These are phyloP conservation scores for Passer domesticus DNA, from an alignment of 2,113 vertebrate genomes.

Conservation along the genomic window DNA sequence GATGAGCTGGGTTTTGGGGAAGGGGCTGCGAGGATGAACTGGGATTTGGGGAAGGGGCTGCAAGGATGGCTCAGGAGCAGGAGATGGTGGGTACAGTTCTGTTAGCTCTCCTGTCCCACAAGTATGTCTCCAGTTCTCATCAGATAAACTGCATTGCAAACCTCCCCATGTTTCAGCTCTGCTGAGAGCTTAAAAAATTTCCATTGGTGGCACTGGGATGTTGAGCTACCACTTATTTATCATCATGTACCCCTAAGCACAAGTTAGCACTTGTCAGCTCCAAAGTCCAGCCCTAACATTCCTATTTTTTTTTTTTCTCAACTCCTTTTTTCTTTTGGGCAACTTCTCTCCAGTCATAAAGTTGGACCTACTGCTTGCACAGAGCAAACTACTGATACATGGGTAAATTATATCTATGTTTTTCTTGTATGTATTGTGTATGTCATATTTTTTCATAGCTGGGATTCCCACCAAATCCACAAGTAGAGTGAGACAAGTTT, in stretches of 20 bases:
- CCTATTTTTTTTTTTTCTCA: background rate
- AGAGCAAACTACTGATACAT: background rate
- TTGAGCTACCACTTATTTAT: background rate
- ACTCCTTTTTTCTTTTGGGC: background rate
- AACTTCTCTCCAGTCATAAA: background rate
- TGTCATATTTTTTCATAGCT: background rate
- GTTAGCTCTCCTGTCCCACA: background rate
- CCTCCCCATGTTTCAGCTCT: background rate
- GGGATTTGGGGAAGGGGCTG: background rate
- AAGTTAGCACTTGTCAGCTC: background rate
- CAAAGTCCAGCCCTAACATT: background rate
- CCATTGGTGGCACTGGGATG: background rate
- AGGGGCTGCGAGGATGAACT: background rate
- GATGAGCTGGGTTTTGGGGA: background rate
- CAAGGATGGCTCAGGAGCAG: background rate
- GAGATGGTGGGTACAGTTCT: background rate
- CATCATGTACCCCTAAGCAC: background rate
- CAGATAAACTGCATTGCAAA: background rate
- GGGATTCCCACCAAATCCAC: background rate
- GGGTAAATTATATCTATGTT: background rate
- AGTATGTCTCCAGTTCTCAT: background rate
- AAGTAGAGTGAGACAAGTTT: background rate
- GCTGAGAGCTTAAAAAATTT: background rate
- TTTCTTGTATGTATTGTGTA: background rate
- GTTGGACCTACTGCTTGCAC: background rate